Evolutionary conservation across 2,797 vertebrate genomes (phyloP).

Genomic region (Eurystomus glaucurus): DNA sequence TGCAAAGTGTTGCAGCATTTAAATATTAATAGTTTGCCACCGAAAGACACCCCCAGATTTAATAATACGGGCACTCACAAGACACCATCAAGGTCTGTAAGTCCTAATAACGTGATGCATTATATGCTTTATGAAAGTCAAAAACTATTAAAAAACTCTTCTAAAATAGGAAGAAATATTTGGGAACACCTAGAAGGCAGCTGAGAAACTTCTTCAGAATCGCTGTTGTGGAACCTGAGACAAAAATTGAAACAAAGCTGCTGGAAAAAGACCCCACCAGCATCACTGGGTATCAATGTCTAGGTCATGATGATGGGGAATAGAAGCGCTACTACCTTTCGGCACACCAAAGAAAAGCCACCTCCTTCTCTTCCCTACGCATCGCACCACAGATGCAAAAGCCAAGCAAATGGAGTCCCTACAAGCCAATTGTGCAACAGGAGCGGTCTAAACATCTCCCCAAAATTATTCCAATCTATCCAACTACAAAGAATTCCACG

Average conservation of each 20-base stretch:
- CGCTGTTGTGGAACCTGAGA: accelerated
- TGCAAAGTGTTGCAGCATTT: conserved; percentile 64
- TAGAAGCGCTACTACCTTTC: accelerated
- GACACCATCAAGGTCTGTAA: not conserved
- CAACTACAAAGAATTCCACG: not conserved
- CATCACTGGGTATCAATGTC: accelerated
- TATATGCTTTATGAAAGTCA: not conserved
- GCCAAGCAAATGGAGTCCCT: accelerated
- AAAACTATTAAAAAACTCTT: not conserved
- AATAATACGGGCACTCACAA: not conserved
- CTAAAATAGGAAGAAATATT: not conserved
- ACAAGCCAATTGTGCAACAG: accelerated
- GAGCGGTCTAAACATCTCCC: not conserved
- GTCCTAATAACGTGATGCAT: not conserved
- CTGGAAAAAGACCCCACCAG: not conserved
- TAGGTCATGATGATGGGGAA: accelerated
- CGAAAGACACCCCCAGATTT: not conserved
- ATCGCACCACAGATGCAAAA: not conserved
- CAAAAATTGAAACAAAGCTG: accelerated
- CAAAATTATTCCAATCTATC: not conserved
- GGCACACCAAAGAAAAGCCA: not conserved
- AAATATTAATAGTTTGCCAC: conserved; percentile 62
- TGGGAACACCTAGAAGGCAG: accelerated
- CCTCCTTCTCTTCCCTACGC: accelerated
- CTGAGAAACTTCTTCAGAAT: not conserved